Base-by-base conservation (phyloP, 2,888 invertebrate species). In the Drosophila pseudotakahashii region DNA sequence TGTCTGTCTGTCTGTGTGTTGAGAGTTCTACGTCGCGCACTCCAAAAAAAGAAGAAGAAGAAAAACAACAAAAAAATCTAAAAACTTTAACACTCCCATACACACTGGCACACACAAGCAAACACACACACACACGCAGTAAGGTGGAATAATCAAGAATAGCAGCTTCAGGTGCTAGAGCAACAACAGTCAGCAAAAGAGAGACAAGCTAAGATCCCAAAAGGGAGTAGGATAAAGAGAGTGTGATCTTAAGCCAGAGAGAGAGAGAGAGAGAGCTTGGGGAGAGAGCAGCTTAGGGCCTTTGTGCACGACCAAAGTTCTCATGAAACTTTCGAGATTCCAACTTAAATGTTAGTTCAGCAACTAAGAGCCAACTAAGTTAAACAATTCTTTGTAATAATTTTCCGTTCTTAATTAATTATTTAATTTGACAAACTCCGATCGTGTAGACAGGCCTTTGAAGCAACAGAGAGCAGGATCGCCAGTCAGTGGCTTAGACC, bases 21-120 rank as follows among this genome's bases (percentile, higher is more conserved):
- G 64, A 47, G 68, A 57, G 66, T 57, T 60, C 41, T 63, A 57
- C 47, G 74, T 37, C 74, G 71, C 74, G 74, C 73, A 60, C 64
- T 71, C 64, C 19, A 61, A 63, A 59, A 57, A 19, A 23, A 34
- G 30, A 45, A 30, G n/a, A n/a, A n/a, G n/a, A n/a, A n/a, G n/a
- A n/a, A n/a, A n/a, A n/a, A n/a, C n/a, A 34, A 13, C 4, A 34
- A 41, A 41, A 9, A 42, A 19, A 6, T 16, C 13, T n/a, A 42
- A 39, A 32, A 58, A 59, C 39, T 39, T 57, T 57, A 41, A 39
- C 30, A 51, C 68, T n/a, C 51, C 42, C 52, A 34, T 11, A 53
- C 48, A 57, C 54, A 54, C 34, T 23, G 51, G 19, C 41, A 64
- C 45, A 37, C 48, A 53, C 16, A 37, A 11, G 36, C 19, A 37